Percentiles rank a stretch among this genome's conserved stretches.
Evolutionary conservation across 2,797 vertebrate genomes (phyloP).

Genomic region (Thamnophis elegans): DNA sequence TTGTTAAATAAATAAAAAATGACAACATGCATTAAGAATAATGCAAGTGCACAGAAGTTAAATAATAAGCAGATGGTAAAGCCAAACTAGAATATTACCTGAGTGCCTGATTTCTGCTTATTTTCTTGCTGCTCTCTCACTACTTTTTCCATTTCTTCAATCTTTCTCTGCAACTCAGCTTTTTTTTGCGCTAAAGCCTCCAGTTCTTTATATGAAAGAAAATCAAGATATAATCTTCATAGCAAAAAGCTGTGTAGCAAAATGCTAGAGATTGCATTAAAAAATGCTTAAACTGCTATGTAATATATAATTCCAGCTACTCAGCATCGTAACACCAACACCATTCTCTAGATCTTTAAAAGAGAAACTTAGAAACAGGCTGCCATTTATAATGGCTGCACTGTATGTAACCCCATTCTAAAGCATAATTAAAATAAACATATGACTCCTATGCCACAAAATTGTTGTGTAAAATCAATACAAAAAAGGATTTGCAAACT

Average conservation of each 20-base stretch:
- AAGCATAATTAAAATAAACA: background rate
- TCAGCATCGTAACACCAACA: background rate
- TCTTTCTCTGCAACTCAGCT: slow-evolving; percentile 72
- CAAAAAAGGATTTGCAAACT: background rate
- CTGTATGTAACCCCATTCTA: background rate
- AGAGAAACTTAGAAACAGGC: background rate
- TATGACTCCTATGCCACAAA: background rate
- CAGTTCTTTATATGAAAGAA: slow-evolving; percentile 66
- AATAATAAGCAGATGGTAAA: background rate
- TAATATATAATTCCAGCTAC: background rate
- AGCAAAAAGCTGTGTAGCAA: background rate
- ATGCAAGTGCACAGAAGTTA: background rate
- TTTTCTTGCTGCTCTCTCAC: slow-evolving; percentile 62
- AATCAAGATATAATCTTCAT: background rate
- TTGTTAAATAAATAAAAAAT: slow-evolving; percentile 20
- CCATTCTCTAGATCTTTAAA: background rate
- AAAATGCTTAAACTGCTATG: background rate
- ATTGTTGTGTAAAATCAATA: background rate
- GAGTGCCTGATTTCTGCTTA: slow-evolving; percentile 38
- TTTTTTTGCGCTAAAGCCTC: slow-evolving; percentile 67
- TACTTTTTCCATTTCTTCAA: slow-evolving; percentile 74
- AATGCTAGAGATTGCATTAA: background rate
- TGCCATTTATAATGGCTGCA: background rate
- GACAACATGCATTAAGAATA: background rate
- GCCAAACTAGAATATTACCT: slow-evolving; percentile 57